A percentile compares a stretch with the other conserved stretches of the same genome.
Conservation (phyloP, 1,140 invertebrate species). For the Lepidurus apus region DNA sequence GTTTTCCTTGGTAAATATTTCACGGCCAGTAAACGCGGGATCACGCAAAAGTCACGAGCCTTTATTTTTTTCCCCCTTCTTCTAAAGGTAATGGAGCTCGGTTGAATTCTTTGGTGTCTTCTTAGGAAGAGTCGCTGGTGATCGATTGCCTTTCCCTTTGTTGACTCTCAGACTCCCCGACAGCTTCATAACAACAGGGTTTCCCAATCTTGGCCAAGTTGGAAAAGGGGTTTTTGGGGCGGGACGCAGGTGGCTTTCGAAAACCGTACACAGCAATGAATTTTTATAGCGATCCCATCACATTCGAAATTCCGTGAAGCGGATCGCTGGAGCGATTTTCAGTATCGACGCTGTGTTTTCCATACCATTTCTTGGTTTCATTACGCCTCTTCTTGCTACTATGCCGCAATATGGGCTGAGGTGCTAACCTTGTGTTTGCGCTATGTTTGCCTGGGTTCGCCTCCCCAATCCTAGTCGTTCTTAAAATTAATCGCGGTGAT, state of each 20-base stretch:
- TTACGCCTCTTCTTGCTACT: not conserved
- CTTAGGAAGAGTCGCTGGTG: not conserved
- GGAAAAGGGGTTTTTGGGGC: not conserved
- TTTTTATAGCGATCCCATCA: not conserved
- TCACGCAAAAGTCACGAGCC: no score
- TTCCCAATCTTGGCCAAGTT: not conserved
- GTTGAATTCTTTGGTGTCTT: not conserved
- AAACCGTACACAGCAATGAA: not conserved
- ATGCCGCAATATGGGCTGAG: not conserved
- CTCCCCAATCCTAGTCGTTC: not conserved
- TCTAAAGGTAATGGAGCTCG: no score
- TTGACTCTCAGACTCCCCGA: not conserved
- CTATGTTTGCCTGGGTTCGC: no score
- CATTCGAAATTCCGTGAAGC: not conserved
- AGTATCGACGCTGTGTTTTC: not conserved
- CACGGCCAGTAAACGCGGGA: no score
- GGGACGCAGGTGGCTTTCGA: not conserved
- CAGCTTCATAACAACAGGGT: constrained; percentile 5
- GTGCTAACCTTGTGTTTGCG: not conserved
- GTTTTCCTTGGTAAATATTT: no score
- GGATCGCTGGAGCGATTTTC: not conserved
- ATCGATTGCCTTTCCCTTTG: constrained; percentile 9
- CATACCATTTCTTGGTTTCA: not conserved
- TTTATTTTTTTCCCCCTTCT: no score
- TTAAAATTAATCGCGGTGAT: not conserved